phyloP scores from a whole-genome alignment of 2,113 vertebrate species.

The Anseranas semipalmata region DNA sequence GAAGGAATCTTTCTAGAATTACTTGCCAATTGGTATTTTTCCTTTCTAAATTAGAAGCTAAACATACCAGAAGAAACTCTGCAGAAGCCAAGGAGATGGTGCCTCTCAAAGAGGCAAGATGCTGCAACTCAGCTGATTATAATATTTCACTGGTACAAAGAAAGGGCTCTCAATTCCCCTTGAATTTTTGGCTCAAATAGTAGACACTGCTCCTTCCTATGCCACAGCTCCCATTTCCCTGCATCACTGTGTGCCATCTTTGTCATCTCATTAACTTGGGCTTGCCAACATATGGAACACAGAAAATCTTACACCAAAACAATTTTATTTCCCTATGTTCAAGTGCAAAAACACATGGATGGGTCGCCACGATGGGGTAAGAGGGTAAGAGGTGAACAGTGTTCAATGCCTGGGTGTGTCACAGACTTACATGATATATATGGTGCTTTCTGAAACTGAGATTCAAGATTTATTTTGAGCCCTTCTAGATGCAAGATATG shows the following conservation, averaged over 20 bases:
- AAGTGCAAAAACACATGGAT: not conserved
- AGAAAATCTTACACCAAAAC: not conserved
- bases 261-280: not conserved
- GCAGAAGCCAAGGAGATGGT: slow-evolving; percentile 14
- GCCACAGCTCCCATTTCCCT: slow-evolving; percentile 9
- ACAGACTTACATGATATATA: not conserved
- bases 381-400: not conserved
- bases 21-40: slow-evolving; percentile 5
- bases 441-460: not conserved
- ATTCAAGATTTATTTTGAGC: slow-evolving; percentile 12
- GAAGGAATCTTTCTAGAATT: not conserved
- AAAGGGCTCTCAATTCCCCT: slow-evolving; percentile 15
- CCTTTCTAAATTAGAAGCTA: slow-evolving; percentile 39
- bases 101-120: not conserved
- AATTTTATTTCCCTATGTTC: not conserved
- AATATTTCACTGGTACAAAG: not conserved
- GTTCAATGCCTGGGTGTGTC: not conserved
- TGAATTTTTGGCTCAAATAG: not conserved
- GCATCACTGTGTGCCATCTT: not conserved
- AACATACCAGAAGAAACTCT: slow-evolving; percentile 24
- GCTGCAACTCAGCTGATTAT: slow-evolving; percentile 32
- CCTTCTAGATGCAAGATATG: not conserved
- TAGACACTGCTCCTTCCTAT: not conserved
- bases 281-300: not conserved
- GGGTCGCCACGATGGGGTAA: not conserved